Conservation (phyloP, 2,888 invertebrate genomes). For the Limenitis camilla region DNA sequence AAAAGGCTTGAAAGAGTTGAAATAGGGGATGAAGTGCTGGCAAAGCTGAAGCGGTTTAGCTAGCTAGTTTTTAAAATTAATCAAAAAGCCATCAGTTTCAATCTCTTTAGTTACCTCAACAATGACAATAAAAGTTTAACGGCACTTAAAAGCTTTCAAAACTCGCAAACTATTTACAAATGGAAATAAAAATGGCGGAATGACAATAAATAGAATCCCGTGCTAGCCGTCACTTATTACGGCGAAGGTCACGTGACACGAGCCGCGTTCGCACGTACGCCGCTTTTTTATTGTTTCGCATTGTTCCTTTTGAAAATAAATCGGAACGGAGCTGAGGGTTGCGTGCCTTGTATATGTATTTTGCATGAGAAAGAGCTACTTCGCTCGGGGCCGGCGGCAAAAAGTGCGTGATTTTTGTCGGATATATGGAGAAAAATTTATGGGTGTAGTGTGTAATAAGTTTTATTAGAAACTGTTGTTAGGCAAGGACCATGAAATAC, state of each 20-base stretch:
- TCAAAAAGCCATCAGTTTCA: too few species aligned
- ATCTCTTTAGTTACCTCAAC: too few species aligned
- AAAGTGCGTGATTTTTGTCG: conserved; percentile 48
- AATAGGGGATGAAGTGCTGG: too few species aligned
- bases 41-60: too few species aligned
- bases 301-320: conserved; percentile 39
- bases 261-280: conserved; percentile 34
- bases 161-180: too few species aligned
- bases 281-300: conserved; percentile 40
- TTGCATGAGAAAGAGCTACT: conserved; percentile 40
- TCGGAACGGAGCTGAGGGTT: conserved; percentile 35
- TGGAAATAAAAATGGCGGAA: conserved; percentile 27
- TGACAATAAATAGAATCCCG: conserved; percentile 33
- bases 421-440: conserved; percentile 40
- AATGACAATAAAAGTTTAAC: not conserved
- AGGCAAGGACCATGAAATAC: conserved; percentile 4
- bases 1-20: too few species aligned
- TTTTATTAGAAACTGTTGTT: conserved; percentile 37
- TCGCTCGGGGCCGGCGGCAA: conserved; percentile 31
- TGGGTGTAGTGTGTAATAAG: conserved; percentile 34
- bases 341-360: conserved; percentile 43
- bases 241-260: conserved; percentile 30
- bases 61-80: too few species aligned
- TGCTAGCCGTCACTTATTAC: conserved; percentile 29
- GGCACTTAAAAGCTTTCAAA: conserved; percentile 7